Percentiles rank a stretch among this genome's conserved stretches.
phyloP scores from a whole-genome alignment of 1,140 invertebrate species.

The Bombus polaris region DNA sequence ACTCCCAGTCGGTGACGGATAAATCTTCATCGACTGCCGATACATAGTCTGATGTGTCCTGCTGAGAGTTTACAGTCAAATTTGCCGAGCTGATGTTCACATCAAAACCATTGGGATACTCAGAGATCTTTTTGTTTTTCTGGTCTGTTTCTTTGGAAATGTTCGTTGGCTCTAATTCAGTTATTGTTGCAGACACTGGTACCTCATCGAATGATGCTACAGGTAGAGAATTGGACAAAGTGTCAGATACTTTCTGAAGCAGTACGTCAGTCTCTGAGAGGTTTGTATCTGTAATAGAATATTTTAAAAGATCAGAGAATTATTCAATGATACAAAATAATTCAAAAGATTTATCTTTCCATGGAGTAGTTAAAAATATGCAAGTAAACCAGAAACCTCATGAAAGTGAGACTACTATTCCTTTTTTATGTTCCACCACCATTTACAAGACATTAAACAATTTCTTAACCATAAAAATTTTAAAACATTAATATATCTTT shows the following conservation, averaged over 20 bases:
- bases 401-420: not conserved
- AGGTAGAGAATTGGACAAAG: constrained; percentile 68
- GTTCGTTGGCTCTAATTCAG: constrained; percentile 2
- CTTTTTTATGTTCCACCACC: not conserved
- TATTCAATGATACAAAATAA: not conserved
- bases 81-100: constrained; percentile 49
- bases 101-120: not conserved
- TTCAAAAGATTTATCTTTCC: not conserved
- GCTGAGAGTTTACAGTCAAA: constrained; percentile 66
- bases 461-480: not conserved
- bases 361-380: not conserved
- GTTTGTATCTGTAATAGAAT: constrained; percentile 9
- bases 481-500: not conserved
- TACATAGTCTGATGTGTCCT: constrained; percentile 79
- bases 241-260: constrained; percentile 80
- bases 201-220: not conserved
- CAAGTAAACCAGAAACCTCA: not conserved
- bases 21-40: constrained; percentile 76
- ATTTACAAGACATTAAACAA: not conserved
- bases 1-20: constrained; percentile 84
- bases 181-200: not conserved
- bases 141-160: constrained; percentile 32
- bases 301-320: not conserved
- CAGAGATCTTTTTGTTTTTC: not conserved
- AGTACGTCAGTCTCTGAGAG: constrained; percentile 76